Evolutionary conservation across 1,140 invertebrate species (phyloP).

Genomic region (Anoplophora glabripennis): DNA sequence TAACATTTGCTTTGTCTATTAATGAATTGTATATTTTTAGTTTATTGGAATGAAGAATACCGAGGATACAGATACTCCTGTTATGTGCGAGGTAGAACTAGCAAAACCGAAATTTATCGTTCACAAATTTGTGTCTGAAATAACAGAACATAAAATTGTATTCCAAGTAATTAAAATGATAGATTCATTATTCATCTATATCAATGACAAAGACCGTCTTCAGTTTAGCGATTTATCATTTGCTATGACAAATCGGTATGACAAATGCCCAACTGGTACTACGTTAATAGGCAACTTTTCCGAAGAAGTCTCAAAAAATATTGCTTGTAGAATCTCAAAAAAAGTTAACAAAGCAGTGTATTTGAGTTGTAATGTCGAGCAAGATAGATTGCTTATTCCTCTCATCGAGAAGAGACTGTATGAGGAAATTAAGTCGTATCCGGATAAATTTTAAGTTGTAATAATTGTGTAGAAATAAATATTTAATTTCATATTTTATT

Average conservation of each 20-base stretch:
- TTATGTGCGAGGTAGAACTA: background rate
- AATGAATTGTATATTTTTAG: no score
- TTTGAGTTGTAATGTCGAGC: slow-evolving; percentile 47
- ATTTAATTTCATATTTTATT: slow-evolving; percentile 7
- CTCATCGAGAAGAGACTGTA: slow-evolving; percentile 46
- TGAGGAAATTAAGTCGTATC: slow-evolving; percentile 46
- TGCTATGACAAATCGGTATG: slow-evolving; percentile 39
- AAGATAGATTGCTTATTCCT: slow-evolving; percentile 38
- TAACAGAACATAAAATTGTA: slow-evolving; percentile 20
- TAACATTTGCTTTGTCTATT: no score
- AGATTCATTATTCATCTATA: slow-evolving; percentile 46
- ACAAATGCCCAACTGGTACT: slow-evolving; percentile 36
- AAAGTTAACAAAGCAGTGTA: slow-evolving; percentile 47
- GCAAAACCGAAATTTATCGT: slow-evolving; percentile 12
- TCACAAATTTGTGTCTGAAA: slow-evolving; percentile 17
- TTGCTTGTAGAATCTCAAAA: slow-evolving; percentile 47
- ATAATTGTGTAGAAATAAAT: background rate
- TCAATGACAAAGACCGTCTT: slow-evolving; percentile 41
- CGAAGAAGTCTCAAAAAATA: slow-evolving; percentile 43
- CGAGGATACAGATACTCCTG: no score
- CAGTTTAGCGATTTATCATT: slow-evolving; percentile 47
- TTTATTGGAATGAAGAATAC: no score
- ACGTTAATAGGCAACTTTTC: slow-evolving; percentile 46
- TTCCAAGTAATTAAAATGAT: slow-evolving; percentile 48
- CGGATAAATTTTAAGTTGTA: slow-evolving; percentile 36